Percentiles rank a stretch among this genome's conserved stretches.
phyloP scores from a whole-genome alignment of 2,888 invertebrate species.

The Caenorhabditis uteleia region DNA sequence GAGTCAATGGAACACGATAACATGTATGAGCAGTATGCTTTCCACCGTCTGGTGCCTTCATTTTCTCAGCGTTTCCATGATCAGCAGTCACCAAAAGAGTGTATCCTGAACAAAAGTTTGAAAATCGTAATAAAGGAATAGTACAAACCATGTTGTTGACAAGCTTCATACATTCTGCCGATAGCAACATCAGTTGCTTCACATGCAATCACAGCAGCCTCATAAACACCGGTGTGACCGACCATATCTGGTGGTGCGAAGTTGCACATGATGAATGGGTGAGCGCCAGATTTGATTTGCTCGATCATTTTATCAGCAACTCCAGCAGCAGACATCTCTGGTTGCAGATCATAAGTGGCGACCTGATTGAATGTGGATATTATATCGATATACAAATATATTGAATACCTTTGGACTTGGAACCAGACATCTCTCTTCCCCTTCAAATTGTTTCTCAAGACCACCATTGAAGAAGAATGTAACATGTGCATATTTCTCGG shows the following conservation, averaged over 20 bases:
- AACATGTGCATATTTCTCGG: slow-evolving; percentile 71
- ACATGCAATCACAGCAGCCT: slow-evolving; percentile 51
- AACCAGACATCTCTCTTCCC: slow-evolving; percentile 71
- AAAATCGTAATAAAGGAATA: too few relatives aligned
- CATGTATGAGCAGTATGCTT: slow-evolving; percentile 72
- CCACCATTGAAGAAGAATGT: slow-evolving; percentile 73
- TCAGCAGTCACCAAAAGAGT: slow-evolving; percentile 62
- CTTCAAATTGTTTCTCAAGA: slow-evolving; percentile 70
- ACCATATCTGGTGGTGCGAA: slow-evolving; percentile 73
- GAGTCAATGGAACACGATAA: slow-evolving; percentile 68
- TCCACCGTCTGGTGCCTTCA: slow-evolving; percentile 71
- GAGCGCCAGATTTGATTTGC: slow-evolving; percentile 61
- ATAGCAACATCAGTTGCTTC: slow-evolving; percentile 70
- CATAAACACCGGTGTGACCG: slow-evolving; percentile 71
- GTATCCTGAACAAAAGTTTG: too few relatives aligned
- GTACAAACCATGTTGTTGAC: slow-evolving; percentile 60
- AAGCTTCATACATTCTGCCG: slow-evolving; percentile 70
- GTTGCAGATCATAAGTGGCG: slow-evolving; percentile 71
- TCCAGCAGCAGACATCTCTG: slow-evolving; percentile 71
- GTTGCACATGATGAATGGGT: slow-evolving; percentile 72
- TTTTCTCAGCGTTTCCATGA: slow-evolving; percentile 72
- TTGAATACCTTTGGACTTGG: slow-evolving; percentile 70
- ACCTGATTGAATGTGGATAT: slow-evolving; percentile 56
- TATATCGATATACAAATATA: neutral
- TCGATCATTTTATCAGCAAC: slow-evolving; percentile 71